These are phyloP conservation scores for Epinotia bilunana DNA, from an alignment of 2,888 invertebrate species.

Conservation along the genomic window DNA sequence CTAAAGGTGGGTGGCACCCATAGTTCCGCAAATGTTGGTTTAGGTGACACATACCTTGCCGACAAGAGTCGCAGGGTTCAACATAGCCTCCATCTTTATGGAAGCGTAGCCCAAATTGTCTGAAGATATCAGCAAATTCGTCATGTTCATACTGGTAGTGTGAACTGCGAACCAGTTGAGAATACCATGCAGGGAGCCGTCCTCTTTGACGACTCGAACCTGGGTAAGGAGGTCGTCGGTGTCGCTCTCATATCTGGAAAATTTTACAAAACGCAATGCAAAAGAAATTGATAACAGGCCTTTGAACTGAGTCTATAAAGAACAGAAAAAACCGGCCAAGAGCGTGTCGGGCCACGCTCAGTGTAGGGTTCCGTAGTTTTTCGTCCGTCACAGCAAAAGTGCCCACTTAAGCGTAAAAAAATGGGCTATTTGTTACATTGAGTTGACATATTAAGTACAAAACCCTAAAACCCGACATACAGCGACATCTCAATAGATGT, in stretches of 20 bases:
- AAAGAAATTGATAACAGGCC: not conserved
- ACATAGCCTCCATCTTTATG: constrained; percentile 87
- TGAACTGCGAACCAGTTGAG: constrained; percentile 95
- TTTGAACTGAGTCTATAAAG: not conserved
- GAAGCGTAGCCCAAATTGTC: constrained; percentile 94
- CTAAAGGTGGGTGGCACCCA: not conserved
- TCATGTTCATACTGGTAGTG: constrained; percentile 94
- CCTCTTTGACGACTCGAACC: constrained; percentile 86
- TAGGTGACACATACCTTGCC: constrained; percentile 63
- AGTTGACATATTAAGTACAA: too few species aligned
- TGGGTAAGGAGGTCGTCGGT: constrained; percentile 90
- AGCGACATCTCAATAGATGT: too few species aligned
- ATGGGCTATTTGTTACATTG: too few species aligned
- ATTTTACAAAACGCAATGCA: not conserved
- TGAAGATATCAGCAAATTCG: constrained; percentile 90
- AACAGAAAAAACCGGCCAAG: not conserved
- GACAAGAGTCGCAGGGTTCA: constrained; percentile 84
- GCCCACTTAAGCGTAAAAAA: too few species aligned
- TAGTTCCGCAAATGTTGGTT: not conserved
- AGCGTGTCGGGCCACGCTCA: too few species aligned
- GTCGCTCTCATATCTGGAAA: constrained; percentile 86
- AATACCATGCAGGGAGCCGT: constrained; percentile 86
- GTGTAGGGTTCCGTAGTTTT: too few species aligned
- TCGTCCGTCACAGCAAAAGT: too few species aligned
- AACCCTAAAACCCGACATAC: too few species aligned